phyloP scores from a whole-genome alignment of 2,797 vertebrate species.

The Dendrocincla tyrannina region DNA sequence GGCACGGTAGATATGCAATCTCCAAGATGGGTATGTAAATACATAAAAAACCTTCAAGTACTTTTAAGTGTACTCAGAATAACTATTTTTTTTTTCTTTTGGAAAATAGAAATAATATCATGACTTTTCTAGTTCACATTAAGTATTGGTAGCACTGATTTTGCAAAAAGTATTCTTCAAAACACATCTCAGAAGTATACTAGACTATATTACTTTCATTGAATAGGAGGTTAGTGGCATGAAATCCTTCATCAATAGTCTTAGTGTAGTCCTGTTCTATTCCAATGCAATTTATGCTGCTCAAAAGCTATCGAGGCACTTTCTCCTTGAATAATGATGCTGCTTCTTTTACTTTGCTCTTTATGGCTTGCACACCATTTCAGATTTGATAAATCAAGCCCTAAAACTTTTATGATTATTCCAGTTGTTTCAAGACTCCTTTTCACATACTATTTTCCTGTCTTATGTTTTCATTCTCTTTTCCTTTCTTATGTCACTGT shows the following conservation, averaged over 20 bases:
- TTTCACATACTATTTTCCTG: not conserved
- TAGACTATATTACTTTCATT: not conserved
- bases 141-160: not conserved
- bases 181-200: not conserved
- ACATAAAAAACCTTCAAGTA: not conserved
- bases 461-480: not conserved
- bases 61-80: not conserved
- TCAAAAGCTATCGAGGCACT: not conserved
- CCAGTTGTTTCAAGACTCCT: slow-evolving; percentile 3
- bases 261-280: slow-evolving; percentile 1
- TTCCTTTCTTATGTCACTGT: not conserved
- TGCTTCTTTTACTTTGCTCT: not conserved
- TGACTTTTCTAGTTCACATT: not conserved
- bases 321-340: slow-evolving; percentile 25
- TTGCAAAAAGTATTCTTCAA: not conserved
- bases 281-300: slow-evolving; percentile 10
- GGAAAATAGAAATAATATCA: not conserved
- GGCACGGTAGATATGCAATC: not conserved
- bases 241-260: slow-evolving; percentile 42
- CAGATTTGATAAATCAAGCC: slow-evolving; percentile 27
- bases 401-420: slow-evolving; percentile 21
- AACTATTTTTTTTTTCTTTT: not conserved
- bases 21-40: not conserved
- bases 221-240: slow-evolving; percentile 6
- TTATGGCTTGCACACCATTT: not conserved